Percentiles rank a stretch among this genome's conserved stretches.
Conservation (phyloP, 2,888 invertebrate species). For the Hedya salicella region DNA sequence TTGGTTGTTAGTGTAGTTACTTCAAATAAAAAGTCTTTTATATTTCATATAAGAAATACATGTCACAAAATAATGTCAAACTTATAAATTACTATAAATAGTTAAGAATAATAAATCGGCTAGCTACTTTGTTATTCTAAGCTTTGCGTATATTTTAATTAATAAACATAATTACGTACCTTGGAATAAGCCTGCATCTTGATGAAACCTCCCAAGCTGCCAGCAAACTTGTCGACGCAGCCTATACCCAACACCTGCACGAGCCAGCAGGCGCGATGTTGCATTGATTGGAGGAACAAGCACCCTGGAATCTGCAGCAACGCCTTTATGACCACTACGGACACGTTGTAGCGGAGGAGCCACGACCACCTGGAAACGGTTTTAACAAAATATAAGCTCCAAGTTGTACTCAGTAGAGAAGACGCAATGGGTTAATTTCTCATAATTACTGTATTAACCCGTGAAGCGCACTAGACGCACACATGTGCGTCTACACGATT, state of each 20-base stretch:
- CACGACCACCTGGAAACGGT: conserved; percentile 90
- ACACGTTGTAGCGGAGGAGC: conserved; percentile 94
- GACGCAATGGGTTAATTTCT: not conserved
- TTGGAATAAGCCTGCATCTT: conserved; percentile 68
- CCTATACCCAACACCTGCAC: conserved; percentile 96
- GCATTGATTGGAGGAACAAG: conserved; percentile 88
- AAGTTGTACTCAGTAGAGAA: not conserved
- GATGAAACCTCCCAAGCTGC: conserved; percentile 71
- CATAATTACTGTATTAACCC: too few species aligned
- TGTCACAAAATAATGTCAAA: too few species aligned
- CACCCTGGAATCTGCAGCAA: conserved; percentile 96
- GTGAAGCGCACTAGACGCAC: too few species aligned
- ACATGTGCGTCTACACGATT: too few species aligned
- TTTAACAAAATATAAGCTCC: not conserved
- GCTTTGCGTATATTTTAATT: too few species aligned
- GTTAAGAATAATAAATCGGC: too few species aligned
- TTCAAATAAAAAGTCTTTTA: too few species aligned
- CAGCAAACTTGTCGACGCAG: conserved; percentile 91
- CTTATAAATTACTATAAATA: too few species aligned
- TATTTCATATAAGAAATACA: too few species aligned
- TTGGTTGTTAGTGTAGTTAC: too few species aligned
- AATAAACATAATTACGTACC: too few species aligned
- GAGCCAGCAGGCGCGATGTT: conserved; percentile 87
- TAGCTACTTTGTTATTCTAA: too few species aligned
- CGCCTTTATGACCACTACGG: conserved; percentile 95